Evolutionary conservation across 1,140 invertebrate species (phyloP).

Genomic region (Hyles vespertilio): DNA sequence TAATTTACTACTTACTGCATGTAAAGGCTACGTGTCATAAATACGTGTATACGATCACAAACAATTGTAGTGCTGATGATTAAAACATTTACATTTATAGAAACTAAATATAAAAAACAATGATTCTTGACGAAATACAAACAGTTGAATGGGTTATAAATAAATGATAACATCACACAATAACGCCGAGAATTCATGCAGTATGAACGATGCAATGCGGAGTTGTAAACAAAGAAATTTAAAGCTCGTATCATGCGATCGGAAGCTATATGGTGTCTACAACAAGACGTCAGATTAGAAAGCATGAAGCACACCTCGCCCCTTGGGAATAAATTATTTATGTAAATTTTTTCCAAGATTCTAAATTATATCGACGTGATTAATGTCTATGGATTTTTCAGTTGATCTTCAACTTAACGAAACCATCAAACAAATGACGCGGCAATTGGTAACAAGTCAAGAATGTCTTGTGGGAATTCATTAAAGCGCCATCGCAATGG

Average conservation of each 20-base stretch:
- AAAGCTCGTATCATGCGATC: slow-evolving; percentile 20
- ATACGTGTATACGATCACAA: too few species aligned
- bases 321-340: slow-evolving; percentile 71
- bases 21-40: too few species aligned
- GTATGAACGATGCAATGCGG: slow-evolving; percentile 7
- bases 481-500: slow-evolving; percentile 30
- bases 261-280: slow-evolving; percentile 20
- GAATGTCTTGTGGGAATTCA: slow-evolving; percentile 61
- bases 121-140: not conserved
- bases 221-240: slow-evolving; percentile 1
- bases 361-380: slow-evolving; percentile 70
- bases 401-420: slow-evolving; percentile 60
- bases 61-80: not conserved
- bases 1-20: too few species aligned
- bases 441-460: slow-evolving; percentile 58
- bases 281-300: slow-evolving; percentile 41
- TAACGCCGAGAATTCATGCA: too few species aligned
- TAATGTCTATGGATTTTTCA: slow-evolving; percentile 72
- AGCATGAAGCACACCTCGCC: slow-evolving; percentile 30
- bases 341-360: slow-evolving; percentile 70
- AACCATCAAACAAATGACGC: slow-evolving; percentile 68
- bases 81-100: not conserved
- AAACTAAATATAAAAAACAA: not conserved
- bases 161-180: too few species aligned
- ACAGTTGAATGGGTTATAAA: too few species aligned